Conservation (phyloP, 2,888 invertebrate species). For the Bombylius major region DNA sequence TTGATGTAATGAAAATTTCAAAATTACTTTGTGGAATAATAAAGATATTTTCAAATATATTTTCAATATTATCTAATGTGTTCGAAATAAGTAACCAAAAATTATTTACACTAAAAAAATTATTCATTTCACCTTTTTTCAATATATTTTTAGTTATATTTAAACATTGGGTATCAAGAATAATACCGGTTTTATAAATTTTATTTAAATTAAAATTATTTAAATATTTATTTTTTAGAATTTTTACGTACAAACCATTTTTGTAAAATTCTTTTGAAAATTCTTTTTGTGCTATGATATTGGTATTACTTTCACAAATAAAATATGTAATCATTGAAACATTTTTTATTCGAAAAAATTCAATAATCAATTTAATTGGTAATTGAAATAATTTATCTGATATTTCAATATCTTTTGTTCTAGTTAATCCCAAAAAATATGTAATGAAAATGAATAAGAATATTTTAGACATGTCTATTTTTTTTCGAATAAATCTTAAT, state of each 20-base stretch:
- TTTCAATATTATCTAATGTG: neutral
- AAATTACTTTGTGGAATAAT: constrained; percentile 19
- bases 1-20: constrained; percentile 17
- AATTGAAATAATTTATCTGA: neutral
- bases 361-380: neutral
- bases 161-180: neutral
- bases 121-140: constrained; percentile 24
- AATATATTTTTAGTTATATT: constrained; percentile 18
- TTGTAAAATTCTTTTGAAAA: neutral
- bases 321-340: neutral
- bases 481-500: no score
- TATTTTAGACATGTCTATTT: no score
- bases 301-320: neutral
- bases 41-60: constrained; percentile 1
- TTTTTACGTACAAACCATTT: neutral
- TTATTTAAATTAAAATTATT: neutral
- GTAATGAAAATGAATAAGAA: no score
- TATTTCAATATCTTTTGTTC: no score
- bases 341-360: neutral
- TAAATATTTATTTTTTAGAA: neutral
- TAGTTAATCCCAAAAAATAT: no score
- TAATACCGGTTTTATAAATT: neutral
- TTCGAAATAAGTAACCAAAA: constrained; percentile 26
- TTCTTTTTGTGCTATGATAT: neutral
- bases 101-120: constrained; percentile 30